These are phyloP conservation scores for Pteropus rufus DNA, from an alignment of 2,797 vertebrate species.

Conservation along the genomic window DNA sequence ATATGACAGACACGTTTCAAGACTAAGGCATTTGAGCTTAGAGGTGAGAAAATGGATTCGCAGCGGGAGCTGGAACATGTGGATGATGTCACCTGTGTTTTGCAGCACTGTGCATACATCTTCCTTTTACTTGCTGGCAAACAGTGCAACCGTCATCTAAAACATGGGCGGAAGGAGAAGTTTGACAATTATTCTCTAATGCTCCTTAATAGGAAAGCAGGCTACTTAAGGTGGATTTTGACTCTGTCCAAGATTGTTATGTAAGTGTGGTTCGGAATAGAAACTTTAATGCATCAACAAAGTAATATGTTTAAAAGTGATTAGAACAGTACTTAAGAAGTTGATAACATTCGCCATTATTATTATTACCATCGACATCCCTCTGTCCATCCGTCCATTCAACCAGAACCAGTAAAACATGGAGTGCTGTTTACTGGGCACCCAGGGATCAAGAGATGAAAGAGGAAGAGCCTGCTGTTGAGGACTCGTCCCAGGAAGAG, in stretches of 20 bases:
- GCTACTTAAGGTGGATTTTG: background rate
- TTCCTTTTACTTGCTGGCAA: background rate
- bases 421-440: background rate
- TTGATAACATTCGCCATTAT: background rate
- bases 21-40: background rate
- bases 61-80: background rate
- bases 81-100: background rate
- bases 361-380: background rate
- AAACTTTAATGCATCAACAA: background rate
- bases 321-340: background rate
- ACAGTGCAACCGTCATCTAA: background rate
- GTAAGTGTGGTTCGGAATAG: background rate
- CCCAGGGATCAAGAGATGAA: background rate
- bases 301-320: background rate
- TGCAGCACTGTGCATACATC: no score
- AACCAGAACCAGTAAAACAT: background rate
- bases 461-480: background rate
- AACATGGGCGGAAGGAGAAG: accelerated
- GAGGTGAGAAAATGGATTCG: background rate
- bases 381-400: background rate
- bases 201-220: background rate
- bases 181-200: background rate
- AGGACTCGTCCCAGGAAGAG: background rate
- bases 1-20: background rate
- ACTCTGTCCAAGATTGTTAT: background rate